A percentile compares a stretch with the other conserved stretches of the same genome.
phyloP scores from a whole-genome alignment of 2,888 invertebrate species.

The Panopea generosa region DNA sequence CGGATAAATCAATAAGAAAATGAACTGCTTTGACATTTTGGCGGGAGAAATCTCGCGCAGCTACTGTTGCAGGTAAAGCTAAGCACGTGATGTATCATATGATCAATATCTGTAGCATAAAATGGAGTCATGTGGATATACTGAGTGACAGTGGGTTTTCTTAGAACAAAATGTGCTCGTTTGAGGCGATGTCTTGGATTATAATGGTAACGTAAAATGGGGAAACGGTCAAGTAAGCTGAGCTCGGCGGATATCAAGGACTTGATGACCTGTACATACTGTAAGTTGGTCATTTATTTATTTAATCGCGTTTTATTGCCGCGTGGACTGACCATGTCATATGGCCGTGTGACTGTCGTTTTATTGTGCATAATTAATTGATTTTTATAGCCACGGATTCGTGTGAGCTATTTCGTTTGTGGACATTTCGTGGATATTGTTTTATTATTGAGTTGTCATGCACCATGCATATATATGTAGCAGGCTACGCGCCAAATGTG shows the following conservation, averaged over 20 bases:
- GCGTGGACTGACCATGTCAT: slow-evolving; percentile 8
- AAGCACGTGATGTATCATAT: slow-evolving; percentile 24
- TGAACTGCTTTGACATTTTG: neutral
- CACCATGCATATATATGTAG: too few species aligned
- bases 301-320: too few species aligned
- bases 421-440: too few species aligned
- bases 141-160: neutral
- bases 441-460: too few species aligned
- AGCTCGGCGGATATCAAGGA: slow-evolving; percentile 69
- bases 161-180: too few species aligned
- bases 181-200: too few species aligned
- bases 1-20: too few species aligned
- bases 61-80: slow-evolving; percentile 11
- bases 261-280: slow-evolving; percentile 70
- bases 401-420: too few species aligned
- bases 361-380: too few species aligned
- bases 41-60: slow-evolving; percentile 14
- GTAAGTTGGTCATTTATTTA: slow-evolving; percentile 59
- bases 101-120: slow-evolving; percentile 28
- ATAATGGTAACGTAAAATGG: slow-evolving; percentile 65
- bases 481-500: too few species aligned
- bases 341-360: too few species aligned
- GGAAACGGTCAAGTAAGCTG: slow-evolving; percentile 71
- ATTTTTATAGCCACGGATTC: too few species aligned
- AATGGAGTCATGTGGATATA: slow-evolving; percentile 19